These are phyloP conservation scores for Darevskia mixta DNA, from an alignment of 2,797 vertebrate genomes.

Conservation along the genomic window DNA sequence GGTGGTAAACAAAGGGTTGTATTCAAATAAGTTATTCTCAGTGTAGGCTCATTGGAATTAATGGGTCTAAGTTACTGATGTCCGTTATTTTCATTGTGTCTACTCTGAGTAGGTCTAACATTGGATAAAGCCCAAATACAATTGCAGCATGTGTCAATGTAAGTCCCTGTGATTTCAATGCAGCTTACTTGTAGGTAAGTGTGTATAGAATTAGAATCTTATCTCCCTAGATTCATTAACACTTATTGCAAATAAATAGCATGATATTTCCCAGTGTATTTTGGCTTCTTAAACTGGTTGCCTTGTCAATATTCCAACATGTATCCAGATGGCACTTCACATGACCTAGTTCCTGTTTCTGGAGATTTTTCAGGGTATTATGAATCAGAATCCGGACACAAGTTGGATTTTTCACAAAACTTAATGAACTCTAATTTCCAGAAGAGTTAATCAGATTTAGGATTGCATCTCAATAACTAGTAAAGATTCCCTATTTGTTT, in stretches of 20 bases:
- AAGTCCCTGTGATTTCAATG: background rate
- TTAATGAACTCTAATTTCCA: background rate
- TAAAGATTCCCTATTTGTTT: background rate
- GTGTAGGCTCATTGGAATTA: no score
- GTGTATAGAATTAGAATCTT: background rate
- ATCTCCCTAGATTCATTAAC: background rate
- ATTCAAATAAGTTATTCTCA: no score
- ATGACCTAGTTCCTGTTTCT: background rate
- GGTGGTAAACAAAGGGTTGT: no score
- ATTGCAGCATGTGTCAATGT: no score
- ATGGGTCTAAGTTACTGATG: no score
- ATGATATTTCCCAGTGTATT: background rate
- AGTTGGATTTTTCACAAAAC: background rate
- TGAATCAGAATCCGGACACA: background rate
- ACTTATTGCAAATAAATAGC: background rate
- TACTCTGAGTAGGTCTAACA: no score
- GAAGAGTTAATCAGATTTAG: background rate
- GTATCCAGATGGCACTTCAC: background rate
- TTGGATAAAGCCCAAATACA: no score
- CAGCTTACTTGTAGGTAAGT: background rate
- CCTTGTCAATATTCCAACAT: background rate
- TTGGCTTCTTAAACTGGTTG: background rate
- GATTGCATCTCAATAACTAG: background rate
- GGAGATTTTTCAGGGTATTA: background rate
- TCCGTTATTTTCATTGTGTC: no score